Evolutionary conservation across 2,113 vertebrate species (phyloP).

Genomic region (Galeopterus variegatus): DNA sequence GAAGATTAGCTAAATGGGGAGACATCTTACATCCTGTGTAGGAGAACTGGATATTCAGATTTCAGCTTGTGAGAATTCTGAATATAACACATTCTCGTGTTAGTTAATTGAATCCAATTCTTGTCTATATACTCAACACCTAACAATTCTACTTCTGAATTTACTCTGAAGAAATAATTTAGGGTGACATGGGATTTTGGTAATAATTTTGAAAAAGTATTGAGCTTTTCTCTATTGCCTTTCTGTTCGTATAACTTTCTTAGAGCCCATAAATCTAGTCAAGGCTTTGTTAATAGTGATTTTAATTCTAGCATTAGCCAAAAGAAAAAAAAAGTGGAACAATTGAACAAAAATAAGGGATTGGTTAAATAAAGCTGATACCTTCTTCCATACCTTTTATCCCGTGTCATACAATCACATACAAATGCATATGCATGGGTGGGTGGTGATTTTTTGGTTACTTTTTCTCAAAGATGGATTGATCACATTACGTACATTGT

Average conservation of each 20-base stretch:
- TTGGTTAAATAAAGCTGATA: no score
- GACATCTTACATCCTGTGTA: background rate
- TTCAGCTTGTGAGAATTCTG: background rate
- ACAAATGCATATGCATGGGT: no score
- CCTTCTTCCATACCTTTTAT: no score
- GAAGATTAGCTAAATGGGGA: background rate
- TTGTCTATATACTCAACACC: background rate
- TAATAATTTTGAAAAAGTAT: background rate
- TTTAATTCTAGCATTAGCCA: no score
- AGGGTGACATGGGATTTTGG: background rate
- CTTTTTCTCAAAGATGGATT: no score
- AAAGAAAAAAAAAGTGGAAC: no score
- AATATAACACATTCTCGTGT: background rate
- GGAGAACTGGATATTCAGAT: conserved; percentile 7
- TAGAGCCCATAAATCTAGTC: background rate
- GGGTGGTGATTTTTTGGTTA: no score
- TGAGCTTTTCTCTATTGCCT: background rate
- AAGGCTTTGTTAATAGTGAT: no score
- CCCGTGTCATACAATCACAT: no score
- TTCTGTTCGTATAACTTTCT: background rate
- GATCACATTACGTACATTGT: no score
- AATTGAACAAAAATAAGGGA: no score
- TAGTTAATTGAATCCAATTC: background rate
- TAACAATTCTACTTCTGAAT: background rate
- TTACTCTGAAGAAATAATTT: background rate